These are phyloP conservation scores for Oncorhynchus mykiss DNA, from an alignment of 2,113 vertebrate genomes.

Conservation along the genomic window DNA sequence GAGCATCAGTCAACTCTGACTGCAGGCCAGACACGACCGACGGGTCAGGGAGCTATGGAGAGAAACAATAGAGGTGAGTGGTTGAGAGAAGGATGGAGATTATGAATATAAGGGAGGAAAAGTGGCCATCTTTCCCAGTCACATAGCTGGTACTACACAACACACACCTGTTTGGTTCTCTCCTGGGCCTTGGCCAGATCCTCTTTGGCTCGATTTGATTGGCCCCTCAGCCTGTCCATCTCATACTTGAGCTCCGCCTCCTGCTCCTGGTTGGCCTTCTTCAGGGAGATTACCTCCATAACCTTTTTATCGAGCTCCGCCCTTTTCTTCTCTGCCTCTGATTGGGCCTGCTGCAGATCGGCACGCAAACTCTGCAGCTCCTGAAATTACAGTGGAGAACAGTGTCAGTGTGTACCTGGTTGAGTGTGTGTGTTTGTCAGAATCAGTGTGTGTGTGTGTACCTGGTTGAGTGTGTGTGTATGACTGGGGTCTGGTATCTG, in stretches of 20 bases:
- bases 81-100: conserved; percentile 56
- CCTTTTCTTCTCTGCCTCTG: conserved; percentile 72
- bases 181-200: conserved; percentile 73
- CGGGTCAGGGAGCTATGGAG: conserved; percentile 76
- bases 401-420: not conserved
- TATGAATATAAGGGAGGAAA: conserved; percentile 44
- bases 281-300: conserved; percentile 78
- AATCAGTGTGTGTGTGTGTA: conserved; percentile 16
- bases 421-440: not conserved
- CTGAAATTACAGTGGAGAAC: conserved; percentile 51
- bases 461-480: conserved; percentile 67
- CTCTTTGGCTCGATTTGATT: conserved; percentile 72
- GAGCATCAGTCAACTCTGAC: conserved; percentile 69
- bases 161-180: conserved; percentile 68
- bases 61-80: conserved; percentile 25
- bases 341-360: conserved; percentile 67
- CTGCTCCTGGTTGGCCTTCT: conserved; percentile 78
- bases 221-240: conserved; percentile 73
- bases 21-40: conserved; percentile 75
- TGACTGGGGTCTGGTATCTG: conserved; percentile 71
- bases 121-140: not conserved
- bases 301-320: conserved; percentile 73
- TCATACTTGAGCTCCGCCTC: conserved; percentile 75
- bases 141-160: not conserved
- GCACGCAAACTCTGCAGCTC: conserved; percentile 72